phyloP scores from a whole-genome alignment of 2,113 vertebrate genomes.

The Myrmecobius fasciatus region DNA sequence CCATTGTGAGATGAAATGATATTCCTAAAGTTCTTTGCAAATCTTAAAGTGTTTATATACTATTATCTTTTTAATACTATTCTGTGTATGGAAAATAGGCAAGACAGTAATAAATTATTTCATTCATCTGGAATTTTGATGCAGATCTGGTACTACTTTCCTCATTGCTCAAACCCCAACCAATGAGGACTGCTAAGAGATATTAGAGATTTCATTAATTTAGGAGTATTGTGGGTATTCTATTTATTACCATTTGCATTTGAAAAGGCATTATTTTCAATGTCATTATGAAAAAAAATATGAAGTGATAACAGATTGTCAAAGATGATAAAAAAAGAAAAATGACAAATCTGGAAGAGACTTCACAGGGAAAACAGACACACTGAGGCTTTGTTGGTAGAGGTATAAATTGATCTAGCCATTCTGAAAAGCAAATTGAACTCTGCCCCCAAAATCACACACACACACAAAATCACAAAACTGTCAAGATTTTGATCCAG shows the following conservation, averaged over 20 bases:
- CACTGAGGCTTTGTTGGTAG: background rate
- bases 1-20: background rate
- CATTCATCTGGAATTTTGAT: background rate
- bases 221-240: background rate
- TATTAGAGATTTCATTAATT: background rate
- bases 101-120: too few species aligned
- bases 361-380: background rate
- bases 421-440: background rate
- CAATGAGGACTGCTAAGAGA: background rate
- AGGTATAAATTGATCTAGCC: background rate
- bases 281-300: background rate
- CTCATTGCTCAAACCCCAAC: background rate
- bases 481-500: background rate
- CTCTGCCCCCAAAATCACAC: background rate
- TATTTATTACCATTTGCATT: background rate
- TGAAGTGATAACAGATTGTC: background rate
- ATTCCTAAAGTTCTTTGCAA: background rate
- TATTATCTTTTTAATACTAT: background rate
- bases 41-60: background rate
- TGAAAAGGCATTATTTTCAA: constrained; percentile 33
- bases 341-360: background rate
- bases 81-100: background rate
- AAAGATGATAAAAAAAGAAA: background rate
- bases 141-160: background rate
- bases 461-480: background rate